A percentile compares a stretch with the other conserved stretches of the same genome.
These are phyloP conservation scores for Gastrophryne carolinensis DNA, from an alignment of 2,797 vertebrate species.

Conservation along the genomic window DNA sequence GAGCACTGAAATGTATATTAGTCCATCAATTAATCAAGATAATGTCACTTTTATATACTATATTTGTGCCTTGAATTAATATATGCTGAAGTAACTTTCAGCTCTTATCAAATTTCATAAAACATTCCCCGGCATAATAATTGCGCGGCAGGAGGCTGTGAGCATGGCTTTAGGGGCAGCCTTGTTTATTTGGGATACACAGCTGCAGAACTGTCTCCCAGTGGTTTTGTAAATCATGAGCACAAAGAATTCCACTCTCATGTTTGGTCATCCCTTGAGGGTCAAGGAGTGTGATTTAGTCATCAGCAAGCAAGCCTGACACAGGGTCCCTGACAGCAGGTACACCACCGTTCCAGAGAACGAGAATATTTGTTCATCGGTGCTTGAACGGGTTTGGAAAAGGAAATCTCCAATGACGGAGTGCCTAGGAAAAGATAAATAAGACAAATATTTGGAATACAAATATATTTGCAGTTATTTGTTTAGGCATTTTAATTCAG, in stretches of 20 bases:
- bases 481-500: constrained; percentile 19
- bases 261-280: constrained; percentile 36
- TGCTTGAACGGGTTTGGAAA: constrained; percentile 12
- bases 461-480: constrained; percentile 20
- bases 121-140: constrained; percentile 38
- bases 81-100: constrained; percentile 30
- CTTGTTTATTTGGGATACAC: constrained; percentile 43
- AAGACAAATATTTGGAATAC: constrained; percentile 18
- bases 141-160: constrained; percentile 37
- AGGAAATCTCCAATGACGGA: constrained; percentile 17
- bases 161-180: constrained; percentile 14
- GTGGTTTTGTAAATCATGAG: constrained; percentile 32
- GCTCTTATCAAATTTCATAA: constrained; percentile 34
- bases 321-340: constrained; percentile 24
- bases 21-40: no score
- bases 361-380: constrained; percentile 15
- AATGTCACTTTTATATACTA: no score
- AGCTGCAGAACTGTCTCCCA: constrained; percentile 40
- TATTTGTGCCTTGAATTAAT: neutral
- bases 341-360: neutral
- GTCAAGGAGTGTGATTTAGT: constrained; percentile 21
- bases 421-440: constrained; percentile 22
- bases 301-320: constrained; percentile 18
- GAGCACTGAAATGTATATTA: no score
- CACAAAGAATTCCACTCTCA: constrained; percentile 25